A percentile compares a stretch with the other conserved stretches of the same genome.
Conservation (phyloP, 2,113 vertebrate species). For the Callocephalon fimbriatum region DNA sequence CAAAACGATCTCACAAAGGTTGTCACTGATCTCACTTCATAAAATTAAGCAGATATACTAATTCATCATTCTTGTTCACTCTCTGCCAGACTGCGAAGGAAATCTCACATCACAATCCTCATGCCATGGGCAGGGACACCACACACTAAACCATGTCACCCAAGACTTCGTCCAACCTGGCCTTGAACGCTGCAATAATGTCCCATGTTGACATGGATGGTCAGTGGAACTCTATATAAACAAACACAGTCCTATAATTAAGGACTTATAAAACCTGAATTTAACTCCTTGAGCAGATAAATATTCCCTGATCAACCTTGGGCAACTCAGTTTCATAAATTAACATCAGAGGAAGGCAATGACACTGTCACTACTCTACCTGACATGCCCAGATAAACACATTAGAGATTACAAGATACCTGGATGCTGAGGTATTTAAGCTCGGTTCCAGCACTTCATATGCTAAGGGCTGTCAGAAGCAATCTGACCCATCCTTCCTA, state of each 20-base stretch:
- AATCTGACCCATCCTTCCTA: not conserved
- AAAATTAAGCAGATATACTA: not conserved
- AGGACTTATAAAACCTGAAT: not conserved
- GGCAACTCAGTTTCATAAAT: not conserved
- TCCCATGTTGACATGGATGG: not conserved
- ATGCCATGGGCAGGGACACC: not conserved
- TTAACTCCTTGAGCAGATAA: not conserved
- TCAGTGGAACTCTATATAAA: not conserved
- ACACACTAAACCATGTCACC: not conserved
- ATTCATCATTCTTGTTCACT: not conserved
- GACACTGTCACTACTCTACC: not conserved
- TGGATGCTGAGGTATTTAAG: not conserved
- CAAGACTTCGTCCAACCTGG: not conserved
- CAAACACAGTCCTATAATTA: not conserved
- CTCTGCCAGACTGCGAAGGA: not conserved
- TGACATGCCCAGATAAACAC: not conserved
- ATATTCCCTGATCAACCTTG: not conserved
- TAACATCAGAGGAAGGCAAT: not conserved
- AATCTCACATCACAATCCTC: not conserved
- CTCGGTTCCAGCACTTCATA: not conserved
- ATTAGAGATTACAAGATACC: rapidly evolving
- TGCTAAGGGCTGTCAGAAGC: not conserved
- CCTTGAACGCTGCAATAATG: not conserved
- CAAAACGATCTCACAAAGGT: not conserved
- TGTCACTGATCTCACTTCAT: not conserved